phyloP scores from a whole-genome alignment of 2,888 invertebrate species.

The Sylvicola cinctus region DNA sequence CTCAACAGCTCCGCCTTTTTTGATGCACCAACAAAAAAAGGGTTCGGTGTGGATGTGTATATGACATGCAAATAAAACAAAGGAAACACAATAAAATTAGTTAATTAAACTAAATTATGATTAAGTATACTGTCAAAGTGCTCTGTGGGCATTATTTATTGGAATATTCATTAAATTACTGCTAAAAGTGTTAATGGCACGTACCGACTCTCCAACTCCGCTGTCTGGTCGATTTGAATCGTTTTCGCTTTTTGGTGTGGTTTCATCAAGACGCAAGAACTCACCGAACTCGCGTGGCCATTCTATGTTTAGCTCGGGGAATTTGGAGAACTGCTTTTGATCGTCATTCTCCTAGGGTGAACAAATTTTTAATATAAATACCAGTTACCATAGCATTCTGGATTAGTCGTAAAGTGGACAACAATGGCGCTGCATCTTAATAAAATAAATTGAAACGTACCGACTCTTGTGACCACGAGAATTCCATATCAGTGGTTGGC shows the following conservation, averaged over 20 bases:
- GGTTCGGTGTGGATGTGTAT: too few relatives aligned
- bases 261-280: slow-evolving; percentile 2
- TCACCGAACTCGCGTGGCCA: slow-evolving; percentile 4
- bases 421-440: too few relatives aligned
- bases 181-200: too few relatives aligned
- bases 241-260: slow-evolving; percentile 1
- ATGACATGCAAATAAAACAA: too few relatives aligned
- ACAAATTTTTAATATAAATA: too few relatives aligned
- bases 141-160: too few relatives aligned
- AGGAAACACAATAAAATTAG: too few relatives aligned
- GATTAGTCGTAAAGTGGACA: too few relatives aligned
- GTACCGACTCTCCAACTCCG: slow-evolving; percentile 11
- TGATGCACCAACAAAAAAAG: neutral
- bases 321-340: slow-evolving; percentile 3
- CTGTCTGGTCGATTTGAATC: slow-evolving; percentile 9
- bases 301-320: slow-evolving; percentile 3
- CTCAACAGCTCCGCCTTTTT: slow-evolving; percentile 9
- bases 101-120: too few relatives aligned
- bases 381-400: too few relatives aligned
- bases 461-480: slow-evolving; percentile 12
- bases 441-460: slow-evolving; percentile 3
- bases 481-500: slow-evolving; percentile 11
- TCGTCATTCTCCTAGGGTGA: slow-evolving; percentile 2
- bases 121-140: too few relatives aligned
- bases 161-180: too few relatives aligned